These are phyloP conservation scores for Caenorhabditis angaria DNA, from an alignment of 2,888 invertebrate genomes.

Conservation along the genomic window DNA sequence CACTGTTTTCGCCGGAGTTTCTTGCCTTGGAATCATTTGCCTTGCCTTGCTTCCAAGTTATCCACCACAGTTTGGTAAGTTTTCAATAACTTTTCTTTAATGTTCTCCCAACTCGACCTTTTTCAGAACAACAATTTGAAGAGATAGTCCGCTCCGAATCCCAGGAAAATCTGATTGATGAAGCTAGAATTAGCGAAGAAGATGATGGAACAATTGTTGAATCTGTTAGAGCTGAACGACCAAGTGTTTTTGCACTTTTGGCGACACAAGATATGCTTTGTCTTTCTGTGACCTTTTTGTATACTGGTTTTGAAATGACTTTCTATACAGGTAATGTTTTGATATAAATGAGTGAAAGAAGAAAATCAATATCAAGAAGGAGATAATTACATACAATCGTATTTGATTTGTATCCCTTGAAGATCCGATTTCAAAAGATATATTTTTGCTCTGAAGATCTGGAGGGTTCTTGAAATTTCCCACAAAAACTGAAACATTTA, in stretches of 20 bases:
- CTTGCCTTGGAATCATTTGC: constrained; percentile 36
- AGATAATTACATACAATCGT: background rate
- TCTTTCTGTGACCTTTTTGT: constrained; percentile 86
- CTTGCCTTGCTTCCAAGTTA: constrained; percentile 37
- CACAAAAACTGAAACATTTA: background rate
- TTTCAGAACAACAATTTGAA: constrained; percentile 6
- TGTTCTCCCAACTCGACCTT: background rate
- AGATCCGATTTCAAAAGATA: background rate
- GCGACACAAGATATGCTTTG: constrained; percentile 85
- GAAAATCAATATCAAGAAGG: background rate
- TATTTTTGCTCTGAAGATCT: background rate
- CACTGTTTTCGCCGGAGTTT: constrained; percentile 34
- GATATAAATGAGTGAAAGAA: background rate
- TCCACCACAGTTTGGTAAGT: constrained; percentile 21
- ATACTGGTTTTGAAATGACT: constrained; percentile 90
- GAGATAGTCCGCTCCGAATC: constrained; percentile 7
- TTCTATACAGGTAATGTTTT: constrained; percentile 85
- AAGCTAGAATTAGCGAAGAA: background rate
- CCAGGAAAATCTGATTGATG: constrained; percentile 10
- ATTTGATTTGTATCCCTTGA: background rate
- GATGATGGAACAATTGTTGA: constrained; percentile 7
- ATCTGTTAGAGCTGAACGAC: constrained; percentile 72
- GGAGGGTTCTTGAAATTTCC: background rate
- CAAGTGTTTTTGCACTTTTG: constrained; percentile 80
- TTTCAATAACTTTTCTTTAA: background rate